Evolutionary conservation across 2,888 invertebrate species (phyloP), one percentile per base, ranked within the genome.

Genomic region (Drosophila koepferae): DNA sequence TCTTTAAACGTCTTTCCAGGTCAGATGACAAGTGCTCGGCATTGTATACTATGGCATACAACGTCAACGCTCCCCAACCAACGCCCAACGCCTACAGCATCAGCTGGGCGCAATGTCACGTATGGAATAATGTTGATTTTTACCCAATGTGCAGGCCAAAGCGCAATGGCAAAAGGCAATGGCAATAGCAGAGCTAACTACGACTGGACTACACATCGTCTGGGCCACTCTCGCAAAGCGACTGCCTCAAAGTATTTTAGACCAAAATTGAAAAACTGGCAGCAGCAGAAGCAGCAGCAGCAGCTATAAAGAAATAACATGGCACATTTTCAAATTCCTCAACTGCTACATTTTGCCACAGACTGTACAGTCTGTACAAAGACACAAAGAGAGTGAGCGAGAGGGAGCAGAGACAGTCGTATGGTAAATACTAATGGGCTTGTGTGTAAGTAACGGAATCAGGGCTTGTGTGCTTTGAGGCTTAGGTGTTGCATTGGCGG

Each of bases 111-210:
- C 74, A 61, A 77, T 74, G 69, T 77, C 78, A 77, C 70, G 74
- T 78, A 63, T 63, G 71, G 58, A 74, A 74, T 69, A 78, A 71
- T 77, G 78, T 78, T 78, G 77, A 77, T 78, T 69, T 77, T 77
- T 61, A 46, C n/a, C 55, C 54, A 64, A 62, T 70, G 66, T 61
- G 56, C 51, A 48, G 65, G 67, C 51, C 55, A 55, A 18, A 36
- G 36, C 40, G 38, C 55, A 55, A 38, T 38, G 38, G 38, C 38
- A 23, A 23, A 23, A 23, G 23, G 28, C 28, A 28, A 54, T 20
- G 53, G 53, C 51, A 31, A 60, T 40, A 8, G 14, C 44, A 14
- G 5, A 4, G 48, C 9, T 28, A n/a, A 31, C 31, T 28, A 28
- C 28, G 5, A 28, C 28, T 54, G 56, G 62, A 44, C 51, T 38